A percentile compares a stretch with the other conserved stretches of the same genome.
These are phyloP conservation scores for Phyllotreta cruciferae DNA, from an alignment of 2,888 invertebrate species.

Conservation along the genomic window DNA sequence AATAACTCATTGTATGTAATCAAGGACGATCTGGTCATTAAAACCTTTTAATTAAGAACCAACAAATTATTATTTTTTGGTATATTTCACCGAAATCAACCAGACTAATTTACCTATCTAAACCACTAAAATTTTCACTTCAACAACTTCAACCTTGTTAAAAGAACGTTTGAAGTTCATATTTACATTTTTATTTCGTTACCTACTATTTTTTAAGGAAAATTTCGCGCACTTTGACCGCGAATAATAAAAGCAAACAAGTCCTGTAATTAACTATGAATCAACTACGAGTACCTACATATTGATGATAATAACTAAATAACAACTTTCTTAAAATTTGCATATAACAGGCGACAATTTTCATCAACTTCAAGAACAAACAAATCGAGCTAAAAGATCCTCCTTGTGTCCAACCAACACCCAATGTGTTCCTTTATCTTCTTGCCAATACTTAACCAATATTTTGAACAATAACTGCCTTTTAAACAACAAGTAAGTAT, in stretches of 20 bases:
- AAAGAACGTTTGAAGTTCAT: background rate
- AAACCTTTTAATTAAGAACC: no score
- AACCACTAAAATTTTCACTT: conserved; percentile 6
- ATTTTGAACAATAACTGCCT: conserved; percentile 67
- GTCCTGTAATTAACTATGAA: no score
- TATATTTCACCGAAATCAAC: no score
- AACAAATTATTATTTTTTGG: no score
- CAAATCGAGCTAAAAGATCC: conserved; percentile 41
- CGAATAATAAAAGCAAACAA: no score
- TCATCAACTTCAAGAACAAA: background rate
- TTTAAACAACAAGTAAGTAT: conserved; percentile 30
- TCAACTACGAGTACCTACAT: no score
- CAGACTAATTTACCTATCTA: background rate
- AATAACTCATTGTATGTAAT: no score
- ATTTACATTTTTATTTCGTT: no score
- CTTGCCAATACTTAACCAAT: conserved; percentile 66
- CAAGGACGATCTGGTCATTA: no score
- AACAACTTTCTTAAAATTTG: background rate
- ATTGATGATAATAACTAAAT: background rate
- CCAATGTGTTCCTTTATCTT: conserved; percentile 64
- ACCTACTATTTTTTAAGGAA: no score
- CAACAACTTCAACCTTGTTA: conserved; percentile 13
- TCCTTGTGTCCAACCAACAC: conserved; percentile 54
- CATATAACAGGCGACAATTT: background rate
- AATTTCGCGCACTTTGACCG: no score